Conservation (phyloP, 37 sponge, comb jelly and placozoan genomes). For the Beroe forskalii region DNA sequence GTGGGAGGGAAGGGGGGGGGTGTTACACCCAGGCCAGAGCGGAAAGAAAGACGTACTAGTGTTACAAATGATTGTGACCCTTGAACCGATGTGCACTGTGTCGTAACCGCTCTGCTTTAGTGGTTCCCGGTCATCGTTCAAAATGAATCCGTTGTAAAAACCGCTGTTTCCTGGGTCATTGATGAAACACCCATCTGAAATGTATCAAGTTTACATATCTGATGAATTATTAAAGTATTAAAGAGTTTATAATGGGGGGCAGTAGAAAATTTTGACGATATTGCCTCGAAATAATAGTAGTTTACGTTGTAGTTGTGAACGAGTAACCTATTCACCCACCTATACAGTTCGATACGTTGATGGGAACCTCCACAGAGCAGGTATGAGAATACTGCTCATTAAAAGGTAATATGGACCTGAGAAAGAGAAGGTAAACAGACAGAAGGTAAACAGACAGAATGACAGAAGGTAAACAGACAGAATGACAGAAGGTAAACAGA, state of each 20-base stretch:
- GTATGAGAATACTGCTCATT: background rate
- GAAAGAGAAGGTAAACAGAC: too few species aligned
- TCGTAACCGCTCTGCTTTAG: background rate
- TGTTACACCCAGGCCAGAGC: too few species aligned
- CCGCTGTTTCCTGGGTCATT: background rate
- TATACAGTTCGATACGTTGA: background rate
- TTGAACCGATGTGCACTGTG: background rate
- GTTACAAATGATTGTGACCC: background rate
- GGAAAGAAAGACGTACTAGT: too few species aligned
- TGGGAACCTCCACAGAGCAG: background rate
- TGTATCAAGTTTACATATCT: background rate
- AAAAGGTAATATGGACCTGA: background rate
- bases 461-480: too few species aligned
- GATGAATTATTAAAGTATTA: background rate
- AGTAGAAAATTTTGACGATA: too few species aligned
- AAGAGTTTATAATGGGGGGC: too few species aligned
- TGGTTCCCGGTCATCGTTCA: background rate
- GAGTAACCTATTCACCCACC: background rate
- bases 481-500: too few species aligned
- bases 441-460: too few species aligned
- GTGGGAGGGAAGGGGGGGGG: too few species aligned
- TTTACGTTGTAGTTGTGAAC: too few species aligned
- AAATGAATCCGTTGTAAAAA: background rate
- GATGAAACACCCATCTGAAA: conserved; percentile 1
- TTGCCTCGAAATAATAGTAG: too few species aligned